Evolutionary conservation across 1,140 invertebrate species (phyloP), one percentile per base, ranked within the genome.

Genomic region (Cydia amplana): DNA sequence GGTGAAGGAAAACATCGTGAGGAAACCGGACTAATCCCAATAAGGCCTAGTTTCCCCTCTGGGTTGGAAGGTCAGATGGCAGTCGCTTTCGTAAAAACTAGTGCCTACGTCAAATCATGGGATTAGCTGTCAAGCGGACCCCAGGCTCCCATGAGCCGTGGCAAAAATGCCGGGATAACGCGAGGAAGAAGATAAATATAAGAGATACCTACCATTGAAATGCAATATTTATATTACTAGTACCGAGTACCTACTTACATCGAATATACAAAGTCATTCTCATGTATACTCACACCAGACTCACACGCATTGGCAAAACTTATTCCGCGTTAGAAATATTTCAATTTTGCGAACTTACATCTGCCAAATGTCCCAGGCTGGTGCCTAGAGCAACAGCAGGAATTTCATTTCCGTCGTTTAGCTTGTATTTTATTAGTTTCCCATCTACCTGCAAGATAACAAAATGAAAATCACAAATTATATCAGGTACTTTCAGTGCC

Each of bases 381-480:
- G 89, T 91, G 1, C 88, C 88, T 12, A 91, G 77, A 51, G 89
- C 88, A 5, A 91, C 79, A 10, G 83, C 82, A 14, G 88, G 88
- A 76, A 91, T 89, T 73, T 85, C 75, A 73, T 87, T 76, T 16
- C 88, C 88, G 79, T 89, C 89, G 64, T 87, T 89, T 40, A 90
- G 65, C 63, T 75, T 75, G 55, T 80, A 87, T 7, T 75, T 74
- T 46, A 79, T 76, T 25, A 74, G 72, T 32, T 74, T 70, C 32
- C 75, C 23, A 25, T 75, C 10, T 16, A 83, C 80, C 85, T 87
- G 82, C 55, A 60, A 40, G 51, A 60, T 40, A 72, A 72, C 10
- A 55, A 25, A 51, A 49, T 40, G 72, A 76, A 73, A 74, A 55
- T 55, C 4, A 55, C 51, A 55, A 55, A 55, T 49, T 49, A 49